Conservation (phyloP, 1,140 invertebrate species). For the Mesaphorura yosii region DNA sequence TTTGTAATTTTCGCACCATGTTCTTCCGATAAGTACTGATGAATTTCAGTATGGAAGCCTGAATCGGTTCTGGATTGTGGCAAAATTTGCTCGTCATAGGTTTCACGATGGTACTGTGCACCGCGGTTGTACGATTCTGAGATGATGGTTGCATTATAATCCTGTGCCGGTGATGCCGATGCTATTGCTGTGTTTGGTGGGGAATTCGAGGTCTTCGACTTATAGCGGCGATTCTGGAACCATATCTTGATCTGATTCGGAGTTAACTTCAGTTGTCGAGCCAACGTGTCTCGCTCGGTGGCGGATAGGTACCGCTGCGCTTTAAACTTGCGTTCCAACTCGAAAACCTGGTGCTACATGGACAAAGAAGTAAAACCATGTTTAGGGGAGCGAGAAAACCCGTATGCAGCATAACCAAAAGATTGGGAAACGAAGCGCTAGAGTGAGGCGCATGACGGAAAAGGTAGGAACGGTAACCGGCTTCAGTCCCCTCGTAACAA, state of each 20-base stretch:
- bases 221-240: conserved; percentile 56
- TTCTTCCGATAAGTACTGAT: too few relatives aligned
- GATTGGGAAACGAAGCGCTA: not conserved
- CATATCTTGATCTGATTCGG: conserved; percentile 47
- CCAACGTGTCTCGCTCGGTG: conserved; percentile 53
- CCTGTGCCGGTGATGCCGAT: not conserved
- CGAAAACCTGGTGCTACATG: conserved; percentile 60
- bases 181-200: not conserved
- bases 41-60: too few relatives aligned
- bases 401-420: not conserved
- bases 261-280: conserved; percentile 42
- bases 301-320: conserved; percentile 57
- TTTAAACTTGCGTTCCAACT: conserved; percentile 53
- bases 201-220: conserved; percentile 42
- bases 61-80: too few relatives aligned
- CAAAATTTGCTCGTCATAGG: too few relatives aligned
- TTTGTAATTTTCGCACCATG: too few relatives aligned
- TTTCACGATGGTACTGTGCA: too few relatives aligned
- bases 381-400: conserved; percentile 5
- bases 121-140: not conserved
- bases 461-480: not conserved
- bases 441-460: not conserved
- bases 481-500: not conserved
- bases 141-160: not conserved
- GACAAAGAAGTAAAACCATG: too few relatives aligned